Evolutionary conservation across 2,113 vertebrate species (phyloP).

Genomic region (Sylvilagus bachmani): DNA sequence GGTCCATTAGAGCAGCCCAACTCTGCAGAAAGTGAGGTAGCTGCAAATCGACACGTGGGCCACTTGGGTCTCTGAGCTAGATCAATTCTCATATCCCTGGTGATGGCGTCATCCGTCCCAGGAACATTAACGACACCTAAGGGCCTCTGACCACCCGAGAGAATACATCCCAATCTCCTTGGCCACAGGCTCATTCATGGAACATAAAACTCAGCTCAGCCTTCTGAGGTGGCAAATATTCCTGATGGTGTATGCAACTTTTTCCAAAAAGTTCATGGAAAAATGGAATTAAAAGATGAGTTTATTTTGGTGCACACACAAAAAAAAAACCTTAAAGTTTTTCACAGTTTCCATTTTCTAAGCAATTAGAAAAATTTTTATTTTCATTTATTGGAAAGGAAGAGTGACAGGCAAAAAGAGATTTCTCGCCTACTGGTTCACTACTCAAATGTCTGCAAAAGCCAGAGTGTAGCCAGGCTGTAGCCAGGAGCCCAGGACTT

Average conservation of each 20-base stretch:
- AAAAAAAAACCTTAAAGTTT: no score
- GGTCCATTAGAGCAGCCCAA: not conserved
- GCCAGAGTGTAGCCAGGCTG: no score
- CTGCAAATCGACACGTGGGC: not conserved
- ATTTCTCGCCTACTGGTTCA: no score
- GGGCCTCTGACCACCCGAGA: not conserved
- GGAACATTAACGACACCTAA: not conserved
- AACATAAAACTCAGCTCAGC: not conserved
- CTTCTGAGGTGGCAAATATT: not conserved
- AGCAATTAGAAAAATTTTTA: no score
- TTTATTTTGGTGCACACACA: no score
- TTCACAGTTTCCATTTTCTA: no score
- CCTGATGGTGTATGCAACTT: not conserved
- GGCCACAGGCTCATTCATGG: not conserved
- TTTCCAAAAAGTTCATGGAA: no score
- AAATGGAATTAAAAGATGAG: no score
- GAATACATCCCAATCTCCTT: not conserved
- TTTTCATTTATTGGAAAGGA: no score
- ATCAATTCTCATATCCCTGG: not conserved
- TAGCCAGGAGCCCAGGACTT: no score
- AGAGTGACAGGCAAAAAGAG: no score
- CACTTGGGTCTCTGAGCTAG: not conserved
- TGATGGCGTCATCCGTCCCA: not conserved
- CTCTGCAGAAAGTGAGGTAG: not conserved
- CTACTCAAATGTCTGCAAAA: no score